Conservation (phyloP, 2,888 invertebrate species). For the Drosophila neonasuta region DNA sequence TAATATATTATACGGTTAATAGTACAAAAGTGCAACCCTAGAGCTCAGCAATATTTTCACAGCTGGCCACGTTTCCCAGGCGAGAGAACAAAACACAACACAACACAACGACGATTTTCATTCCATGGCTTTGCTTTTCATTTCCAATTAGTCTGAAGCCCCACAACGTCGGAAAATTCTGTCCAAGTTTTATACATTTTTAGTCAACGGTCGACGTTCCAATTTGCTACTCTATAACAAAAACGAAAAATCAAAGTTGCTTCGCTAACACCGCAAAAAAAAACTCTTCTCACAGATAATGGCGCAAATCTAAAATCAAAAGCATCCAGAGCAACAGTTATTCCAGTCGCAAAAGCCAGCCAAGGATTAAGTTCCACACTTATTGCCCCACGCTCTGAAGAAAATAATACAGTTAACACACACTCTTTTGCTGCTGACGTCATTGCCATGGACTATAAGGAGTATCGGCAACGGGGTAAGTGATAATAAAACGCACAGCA, state of each 20-base stretch:
- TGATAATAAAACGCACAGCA: slow-evolving; percentile 74
- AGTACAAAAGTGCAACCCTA: slow-evolving; percentile 4
- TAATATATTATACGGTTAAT: slow-evolving; percentile 27
- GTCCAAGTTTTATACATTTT: slow-evolving; percentile 51
- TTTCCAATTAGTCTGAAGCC: slow-evolving; percentile 69
- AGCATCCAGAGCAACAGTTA: slow-evolving; percentile 24
- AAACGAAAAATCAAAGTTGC: slow-evolving; percentile 26
- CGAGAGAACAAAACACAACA: background rate
- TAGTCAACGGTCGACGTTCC: slow-evolving; percentile 70
- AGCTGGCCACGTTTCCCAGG: slow-evolving; percentile 64
- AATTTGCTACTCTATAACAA: slow-evolving; percentile 48
- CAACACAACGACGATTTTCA: slow-evolving; percentile 12
- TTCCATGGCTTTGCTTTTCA: slow-evolving; percentile 56
- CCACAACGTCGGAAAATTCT: slow-evolving; percentile 55
- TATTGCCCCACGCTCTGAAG: background rate
- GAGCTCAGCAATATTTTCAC: slow-evolving; percentile 50
- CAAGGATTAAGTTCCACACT: slow-evolving; percentile 19
- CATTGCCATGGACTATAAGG: slow-evolving; percentile 83
- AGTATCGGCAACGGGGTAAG: slow-evolving; percentile 84
- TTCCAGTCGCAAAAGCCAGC: slow-evolving; percentile 7
- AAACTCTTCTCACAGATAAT: slow-evolving; percentile 46
- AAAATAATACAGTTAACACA: slow-evolving; percentile 4
- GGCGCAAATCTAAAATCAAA: slow-evolving; percentile 37
- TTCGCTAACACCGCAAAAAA: slow-evolving; percentile 9
- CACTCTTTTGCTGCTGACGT: slow-evolving; percentile 17